Conservation (phyloP, 2,113 vertebrate genomes). For the Saccopteryx leptura region DNA sequence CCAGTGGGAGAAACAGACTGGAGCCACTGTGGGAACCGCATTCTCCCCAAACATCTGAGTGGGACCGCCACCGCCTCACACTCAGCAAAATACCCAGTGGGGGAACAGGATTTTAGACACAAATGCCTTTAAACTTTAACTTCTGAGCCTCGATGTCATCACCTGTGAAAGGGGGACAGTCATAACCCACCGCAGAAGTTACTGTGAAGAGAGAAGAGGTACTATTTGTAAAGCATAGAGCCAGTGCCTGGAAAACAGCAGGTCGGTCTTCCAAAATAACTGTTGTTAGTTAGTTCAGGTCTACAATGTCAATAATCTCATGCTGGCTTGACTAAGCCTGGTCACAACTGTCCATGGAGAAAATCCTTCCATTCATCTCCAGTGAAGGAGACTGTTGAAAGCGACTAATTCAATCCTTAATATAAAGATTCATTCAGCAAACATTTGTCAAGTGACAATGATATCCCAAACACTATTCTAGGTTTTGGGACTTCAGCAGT, state of each 20-base stretch:
- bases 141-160: background rate
- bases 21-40: background rate
- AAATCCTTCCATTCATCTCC: background rate
- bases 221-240: background rate
- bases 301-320: conserved; percentile 3
- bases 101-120: background rate
- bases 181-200: background rate
- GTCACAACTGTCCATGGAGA: background rate
- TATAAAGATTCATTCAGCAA: background rate
- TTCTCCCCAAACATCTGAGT: background rate
- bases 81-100: background rate
- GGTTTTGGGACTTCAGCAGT: background rate
- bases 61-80: background rate
- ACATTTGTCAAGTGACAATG: background rate
- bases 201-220: background rate
- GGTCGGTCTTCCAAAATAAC: background rate
- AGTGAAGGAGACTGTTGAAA: background rate
- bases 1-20: background rate
- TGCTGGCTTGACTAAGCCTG: background rate
- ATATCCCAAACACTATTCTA: background rate
- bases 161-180: background rate
- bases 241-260: background rate
- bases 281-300: background rate
- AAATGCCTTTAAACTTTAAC: background rate
- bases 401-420: background rate